Conservation (phyloP, 2,113 vertebrate species). For the Petrocephalus zakoni region DNA sequence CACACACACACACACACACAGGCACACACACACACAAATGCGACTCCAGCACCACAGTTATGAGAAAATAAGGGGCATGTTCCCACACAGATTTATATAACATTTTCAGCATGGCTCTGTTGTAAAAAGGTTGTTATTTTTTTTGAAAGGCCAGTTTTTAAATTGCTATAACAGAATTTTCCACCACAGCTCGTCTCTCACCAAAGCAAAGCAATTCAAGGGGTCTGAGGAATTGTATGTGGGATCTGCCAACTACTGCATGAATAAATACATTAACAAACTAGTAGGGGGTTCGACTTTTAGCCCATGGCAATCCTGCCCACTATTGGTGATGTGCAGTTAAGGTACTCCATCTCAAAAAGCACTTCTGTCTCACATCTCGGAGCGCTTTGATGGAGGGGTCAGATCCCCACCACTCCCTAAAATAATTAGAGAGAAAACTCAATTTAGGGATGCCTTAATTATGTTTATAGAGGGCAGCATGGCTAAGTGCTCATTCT, state of each 20-base stretch:
- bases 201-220: background rate
- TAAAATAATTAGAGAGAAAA: no score
- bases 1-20: background rate
- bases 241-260: background rate
- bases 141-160: background rate
- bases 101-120: background rate
- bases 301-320: background rate
- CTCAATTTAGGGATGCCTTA: background rate
- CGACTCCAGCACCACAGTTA: background rate
- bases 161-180: background rate
- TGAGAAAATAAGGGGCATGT: background rate
- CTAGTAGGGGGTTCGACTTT: background rate
- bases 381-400: background rate
- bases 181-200: background rate
- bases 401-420: background rate
- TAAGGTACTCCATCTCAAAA: background rate
- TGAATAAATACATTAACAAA: background rate
- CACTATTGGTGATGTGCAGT: background rate
- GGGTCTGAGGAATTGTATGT: background rate
- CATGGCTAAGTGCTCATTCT: background rate
- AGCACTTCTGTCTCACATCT: background rate
- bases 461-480: background rate
- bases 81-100: background rate
- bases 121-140: background rate
- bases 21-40: background rate